Evolutionary conservation across 2,113 vertebrate species (phyloP), one percentile per base, ranked within the genome.

Genomic region (Triplophysa dalaica): DNA sequence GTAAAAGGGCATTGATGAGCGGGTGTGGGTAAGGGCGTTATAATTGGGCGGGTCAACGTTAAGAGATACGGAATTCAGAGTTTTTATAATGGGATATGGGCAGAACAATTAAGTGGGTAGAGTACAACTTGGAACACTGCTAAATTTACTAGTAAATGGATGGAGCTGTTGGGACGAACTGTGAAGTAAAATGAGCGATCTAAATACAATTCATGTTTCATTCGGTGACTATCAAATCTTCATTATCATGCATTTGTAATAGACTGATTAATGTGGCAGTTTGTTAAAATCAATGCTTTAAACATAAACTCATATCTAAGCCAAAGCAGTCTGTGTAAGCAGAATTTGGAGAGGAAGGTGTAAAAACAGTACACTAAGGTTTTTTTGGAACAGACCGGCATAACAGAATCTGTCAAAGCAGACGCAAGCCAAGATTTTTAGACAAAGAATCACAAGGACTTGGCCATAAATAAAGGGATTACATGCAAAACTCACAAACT

Each of bases 391-490:
- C 62, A 52, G 26, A 75, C 58, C 26, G 58, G 52, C 60, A 75
- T 74, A 61, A 75, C 48, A 50, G 43, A 63, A 63, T 65, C 75
- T 64, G 61, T 77, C 26, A 65, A 77, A 63, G 58, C 60, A 48
- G 72, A 24, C 22, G 12, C 73, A 63, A 50, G 58, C 58, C 73
- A 75, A 22, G 45, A 52, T 54, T 66, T 77, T 24, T 6, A 38
- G 48, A 17, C 64, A 62, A 63, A 62, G 38, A 64, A 22, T 65
- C 38, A 75, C 38, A 74, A 11, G 14, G 14, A 48, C 48, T 19
- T 75, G 72, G 72, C 38, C 63, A 22, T 9, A 50, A 61, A 38
- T 43, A 8, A 65, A n/a, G 17, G 62, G 19, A 65, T 29, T 77
- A 54, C 65, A 54, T 14, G 8, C 60, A 65, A 64, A 76, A 10